A percentile compares a stretch with the other conserved stretches of the same genome.
phyloP scores from a whole-genome alignment of 2,797 vertebrate genomes.

The Prunella strophiata region DNA sequence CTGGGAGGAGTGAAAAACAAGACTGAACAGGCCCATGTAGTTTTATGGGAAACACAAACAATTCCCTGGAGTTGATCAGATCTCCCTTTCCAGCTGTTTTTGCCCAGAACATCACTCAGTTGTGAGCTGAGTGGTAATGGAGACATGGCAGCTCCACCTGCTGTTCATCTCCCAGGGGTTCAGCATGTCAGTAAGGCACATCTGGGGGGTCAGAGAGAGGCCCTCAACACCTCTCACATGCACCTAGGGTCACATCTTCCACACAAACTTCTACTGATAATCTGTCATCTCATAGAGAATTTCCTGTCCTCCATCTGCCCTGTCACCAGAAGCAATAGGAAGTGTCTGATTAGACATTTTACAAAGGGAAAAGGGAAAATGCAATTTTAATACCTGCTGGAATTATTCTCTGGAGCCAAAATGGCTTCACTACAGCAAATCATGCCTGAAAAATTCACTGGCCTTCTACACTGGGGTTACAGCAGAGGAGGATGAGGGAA shows the following conservation, averaged over 20 bases:
- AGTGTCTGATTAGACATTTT: not conserved
- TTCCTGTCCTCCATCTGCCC: not conserved
- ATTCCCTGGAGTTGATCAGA: not conserved
- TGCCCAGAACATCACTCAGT: not conserved
- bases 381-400: not conserved
- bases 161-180: not conserved
- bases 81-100: not conserved
- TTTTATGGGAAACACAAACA: not conserved
- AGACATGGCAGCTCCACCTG: not conserved
- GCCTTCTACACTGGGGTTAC: not conserved
- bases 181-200: not conserved
- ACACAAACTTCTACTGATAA: not conserved
- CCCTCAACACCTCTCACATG: not conserved
- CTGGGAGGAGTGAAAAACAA: not conserved
- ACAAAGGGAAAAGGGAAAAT: not conserved
- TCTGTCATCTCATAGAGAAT: not conserved
- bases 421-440: not conserved
- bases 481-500: not conserved
- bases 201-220: not conserved
- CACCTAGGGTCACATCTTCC: not conserved
- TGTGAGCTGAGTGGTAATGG: fast-evolving
- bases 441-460: fast-evolving
- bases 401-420: not conserved
- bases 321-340: not conserved
- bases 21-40: not conserved